Conservation (phyloP, 2,888 invertebrate species). For the Ormyrus nitidulus region DNA sequence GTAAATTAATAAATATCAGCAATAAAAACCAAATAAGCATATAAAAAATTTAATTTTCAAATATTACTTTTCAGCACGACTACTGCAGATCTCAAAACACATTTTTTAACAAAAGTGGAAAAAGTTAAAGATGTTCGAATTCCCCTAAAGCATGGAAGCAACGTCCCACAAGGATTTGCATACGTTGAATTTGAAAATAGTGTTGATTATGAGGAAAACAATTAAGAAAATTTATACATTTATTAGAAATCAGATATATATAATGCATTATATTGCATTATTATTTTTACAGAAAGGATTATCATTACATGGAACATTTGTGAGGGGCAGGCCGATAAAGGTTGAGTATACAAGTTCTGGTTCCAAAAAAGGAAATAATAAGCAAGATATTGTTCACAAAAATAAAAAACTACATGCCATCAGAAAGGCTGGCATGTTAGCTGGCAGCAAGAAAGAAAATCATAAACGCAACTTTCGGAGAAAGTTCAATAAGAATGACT, state of each 20-base stretch:
- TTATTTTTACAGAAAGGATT: slow-evolving; percentile 74
- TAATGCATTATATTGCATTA: slow-evolving; percentile 13
- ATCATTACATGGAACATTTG: slow-evolving; percentile 72
- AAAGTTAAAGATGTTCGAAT: slow-evolving; percentile 72
- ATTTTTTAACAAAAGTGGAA: slow-evolving; percentile 75
- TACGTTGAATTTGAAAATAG: slow-evolving; percentile 75
- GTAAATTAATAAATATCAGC: slow-evolving; percentile 61
- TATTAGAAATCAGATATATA: not conserved
- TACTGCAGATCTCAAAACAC: slow-evolving; percentile 72
- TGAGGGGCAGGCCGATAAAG: slow-evolving; percentile 74
- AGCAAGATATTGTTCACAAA: slow-evolving; percentile 71
- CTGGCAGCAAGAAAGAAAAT: slow-evolving; percentile 69
- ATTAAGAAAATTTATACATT: not conserved
- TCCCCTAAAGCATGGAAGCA: slow-evolving; percentile 67
- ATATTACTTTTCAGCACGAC: slow-evolving; percentile 63
- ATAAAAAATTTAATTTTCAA: slow-evolving; percentile 18
- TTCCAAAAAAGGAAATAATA: slow-evolving; percentile 69
- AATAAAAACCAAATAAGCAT: slow-evolving; percentile 6
- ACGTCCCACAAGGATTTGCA: slow-evolving; percentile 74
- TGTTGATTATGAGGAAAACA: slow-evolving; percentile 74
- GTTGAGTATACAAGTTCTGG: slow-evolving; percentile 74
- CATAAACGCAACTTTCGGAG: slow-evolving; percentile 67
- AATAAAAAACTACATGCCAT: slow-evolving; percentile 75
- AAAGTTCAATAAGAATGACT: slow-evolving; percentile 43
- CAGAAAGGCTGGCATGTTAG: slow-evolving; percentile 72